Conservation (phyloP, 1,140 invertebrate species). For the Heliconius nattereri region DNA sequence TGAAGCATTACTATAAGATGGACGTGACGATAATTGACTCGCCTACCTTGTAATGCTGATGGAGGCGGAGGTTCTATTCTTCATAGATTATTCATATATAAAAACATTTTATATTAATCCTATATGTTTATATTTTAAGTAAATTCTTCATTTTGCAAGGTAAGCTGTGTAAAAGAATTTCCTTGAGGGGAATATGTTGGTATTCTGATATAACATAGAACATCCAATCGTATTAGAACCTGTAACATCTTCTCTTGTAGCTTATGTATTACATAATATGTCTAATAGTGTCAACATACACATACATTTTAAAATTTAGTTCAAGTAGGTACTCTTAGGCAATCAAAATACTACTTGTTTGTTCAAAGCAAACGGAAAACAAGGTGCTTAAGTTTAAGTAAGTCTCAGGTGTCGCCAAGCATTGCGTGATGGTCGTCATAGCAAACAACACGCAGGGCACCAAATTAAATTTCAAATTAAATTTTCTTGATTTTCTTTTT, state of each 20-base stretch:
- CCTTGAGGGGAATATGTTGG: no score
- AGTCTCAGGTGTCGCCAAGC: not conserved
- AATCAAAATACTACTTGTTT: not conserved
- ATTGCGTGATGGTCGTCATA: not conserved
- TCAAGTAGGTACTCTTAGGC: not conserved
- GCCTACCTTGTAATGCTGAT: not conserved
- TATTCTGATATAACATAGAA: no score
- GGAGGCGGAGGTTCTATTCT: not conserved
- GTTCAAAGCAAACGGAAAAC: not conserved
- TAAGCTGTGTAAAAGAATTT: not conserved
- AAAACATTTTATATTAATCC: not conserved
- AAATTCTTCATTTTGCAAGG: not conserved
- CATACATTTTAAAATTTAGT: not conserved
- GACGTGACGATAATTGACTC: constrained; percentile 5
- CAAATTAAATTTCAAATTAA: not conserved
- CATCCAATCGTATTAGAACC: no score
- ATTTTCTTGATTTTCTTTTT: not conserved
- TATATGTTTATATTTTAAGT: not conserved
- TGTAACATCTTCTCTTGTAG: no score
- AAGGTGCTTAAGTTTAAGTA: not conserved
- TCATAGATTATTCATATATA: not conserved
- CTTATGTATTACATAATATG: no score
- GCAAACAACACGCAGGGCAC: not conserved
- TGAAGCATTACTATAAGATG: not conserved
- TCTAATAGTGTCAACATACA: not conserved